Conservation (phyloP, 2,113 vertebrate species). For the Gadus chalcogrammus region DNA sequence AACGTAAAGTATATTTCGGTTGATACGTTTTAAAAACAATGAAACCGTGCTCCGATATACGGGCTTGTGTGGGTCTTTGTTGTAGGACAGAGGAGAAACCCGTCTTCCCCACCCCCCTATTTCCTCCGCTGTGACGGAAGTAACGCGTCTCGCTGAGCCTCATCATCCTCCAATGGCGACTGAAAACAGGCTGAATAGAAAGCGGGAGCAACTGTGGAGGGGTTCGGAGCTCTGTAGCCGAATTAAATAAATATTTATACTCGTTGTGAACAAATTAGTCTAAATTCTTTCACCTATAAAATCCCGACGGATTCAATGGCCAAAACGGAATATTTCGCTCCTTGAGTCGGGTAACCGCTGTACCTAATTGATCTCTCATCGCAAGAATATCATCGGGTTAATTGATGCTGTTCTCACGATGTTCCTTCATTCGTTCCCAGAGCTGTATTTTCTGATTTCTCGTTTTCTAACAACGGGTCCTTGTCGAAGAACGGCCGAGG, state of each 20-base stretch:
- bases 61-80: conserved; percentile 56
- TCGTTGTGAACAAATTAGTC: conserved; percentile 58
- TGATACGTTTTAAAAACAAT: no score
- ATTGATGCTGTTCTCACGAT: conserved; percentile 43
- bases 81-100: conserved; percentile 13
- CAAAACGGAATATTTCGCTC: conserved; percentile 82
- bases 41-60: not conserved
- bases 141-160: conserved; percentile 71
- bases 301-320: conserved; percentile 80
- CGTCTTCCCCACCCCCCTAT: conserved; percentile 69
- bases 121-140: conserved; percentile 74
- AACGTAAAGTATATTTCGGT: no score
- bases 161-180: conserved; percentile 82
- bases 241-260: conserved; percentile 76
- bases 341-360: conserved; percentile 98
- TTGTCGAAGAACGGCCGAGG: conserved; percentile 88
- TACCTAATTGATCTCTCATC: conserved; percentile 47
- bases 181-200: conserved; percentile 74
- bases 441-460: conserved; percentile 94
- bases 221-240: conserved; percentile 68
- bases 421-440: conserved; percentile 68
- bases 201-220: conserved; percentile 74
- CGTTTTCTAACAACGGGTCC: conserved; percentile 92
- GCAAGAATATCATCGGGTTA: conserved; percentile 28
- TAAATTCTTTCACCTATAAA: conserved; percentile 44